Evolutionary conservation across 2,113 vertebrate genomes (phyloP), one percentile per base, ranked within the genome.

Genomic region (Crotalus horridus): DNA sequence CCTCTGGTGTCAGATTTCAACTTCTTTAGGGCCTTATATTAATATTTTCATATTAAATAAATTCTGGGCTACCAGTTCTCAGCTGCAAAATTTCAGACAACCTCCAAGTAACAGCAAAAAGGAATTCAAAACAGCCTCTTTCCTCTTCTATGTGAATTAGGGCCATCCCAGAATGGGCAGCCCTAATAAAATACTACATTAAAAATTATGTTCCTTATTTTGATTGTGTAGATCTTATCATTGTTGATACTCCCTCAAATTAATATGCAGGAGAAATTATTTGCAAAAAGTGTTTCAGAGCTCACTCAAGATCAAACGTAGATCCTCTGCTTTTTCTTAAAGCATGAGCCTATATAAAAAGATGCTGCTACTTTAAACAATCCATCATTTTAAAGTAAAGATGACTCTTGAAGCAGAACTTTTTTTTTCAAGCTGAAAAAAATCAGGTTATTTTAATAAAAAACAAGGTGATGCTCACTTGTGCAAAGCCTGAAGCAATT

Each of bases 41-140:
- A 61, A n/a, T 48, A 17, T 94, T 94, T 43, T 74, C 13, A 94
- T 95, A 88, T 43, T 81, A 96, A 95, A 46, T 88, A 1, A 91
- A 91, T 81, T 81, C 3, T 43, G 33, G 74, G 74, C 74, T 81
- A 81, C 7, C 74, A 43, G 3, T 23, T 81, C 74, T 43, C 17
- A 21, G 33, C 3, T 81, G 74, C 7, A 17, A 81, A 81, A 43
- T 81, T 81, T 43, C 74, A 81, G 69, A 39, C 33, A 81, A 81
- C 74, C 33, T 39, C 17, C 33, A 81, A 33, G 33, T 21, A 81
- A 17, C 33, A 81, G 17, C 17, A 74, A 74, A 33, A 81, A 81
- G 74, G 74, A 81, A 81, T 21, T 39, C 20, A 81, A 81, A 39
- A 81, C 6, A 39, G 6, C 20, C 33, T 33, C 13, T 74, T 39